A percentile compares a stretch with the other conserved stretches of the same genome.
Conservation (phyloP, 2,113 vertebrate genomes). For the Cathartes aura region DNA sequence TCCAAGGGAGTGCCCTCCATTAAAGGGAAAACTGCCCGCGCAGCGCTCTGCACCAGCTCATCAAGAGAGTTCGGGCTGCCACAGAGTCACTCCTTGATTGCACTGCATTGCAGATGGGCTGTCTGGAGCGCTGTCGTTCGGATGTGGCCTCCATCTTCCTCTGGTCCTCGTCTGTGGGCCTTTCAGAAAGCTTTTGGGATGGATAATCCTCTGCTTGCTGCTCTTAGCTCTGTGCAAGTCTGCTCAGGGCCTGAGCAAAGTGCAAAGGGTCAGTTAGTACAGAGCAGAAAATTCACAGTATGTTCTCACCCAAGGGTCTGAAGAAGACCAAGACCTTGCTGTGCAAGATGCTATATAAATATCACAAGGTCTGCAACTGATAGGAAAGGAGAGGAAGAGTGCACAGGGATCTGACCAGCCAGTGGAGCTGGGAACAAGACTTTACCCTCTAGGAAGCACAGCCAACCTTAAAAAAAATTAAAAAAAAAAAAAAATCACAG, state of each 20-base stretch:
- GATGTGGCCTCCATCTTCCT: background rate
- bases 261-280: background rate
- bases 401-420: background rate
- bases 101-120: slow-evolving; percentile 25
- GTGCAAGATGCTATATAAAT: background rate
- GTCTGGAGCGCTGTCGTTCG: background rate
- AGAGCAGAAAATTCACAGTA: background rate
- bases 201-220: background rate
- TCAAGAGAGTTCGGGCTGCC: background rate
- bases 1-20: slow-evolving; percentile 55
- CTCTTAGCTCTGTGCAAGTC: background rate
- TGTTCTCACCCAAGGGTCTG: background rate
- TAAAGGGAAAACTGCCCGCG: background rate
- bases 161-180: background rate
- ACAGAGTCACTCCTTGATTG: background rate
- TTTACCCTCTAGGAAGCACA: background rate
- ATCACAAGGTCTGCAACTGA: background rate
- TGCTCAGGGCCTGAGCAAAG: background rate
- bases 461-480: background rate
- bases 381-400: background rate
- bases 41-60: background rate
- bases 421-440: background rate
- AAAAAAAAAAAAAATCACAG: background rate
- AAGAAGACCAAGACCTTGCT: background rate
- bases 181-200: background rate